These are phyloP conservation scores for Coreius guichenoti DNA, from an alignment of 2,797 vertebrate genomes.

Conservation along the genomic window DNA sequence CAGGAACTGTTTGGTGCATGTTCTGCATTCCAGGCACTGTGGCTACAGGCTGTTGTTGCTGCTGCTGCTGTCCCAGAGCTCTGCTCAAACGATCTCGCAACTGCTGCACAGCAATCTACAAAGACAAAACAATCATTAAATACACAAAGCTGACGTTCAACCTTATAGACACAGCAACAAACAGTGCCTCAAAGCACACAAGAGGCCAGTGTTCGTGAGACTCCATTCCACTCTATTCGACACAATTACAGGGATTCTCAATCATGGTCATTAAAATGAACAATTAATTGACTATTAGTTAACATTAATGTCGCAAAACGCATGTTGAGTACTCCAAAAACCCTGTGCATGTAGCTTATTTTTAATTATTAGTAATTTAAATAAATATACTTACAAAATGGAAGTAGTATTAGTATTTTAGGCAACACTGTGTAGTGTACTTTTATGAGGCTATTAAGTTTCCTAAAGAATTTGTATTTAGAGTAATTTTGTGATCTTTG, in stretches of 20 bases:
- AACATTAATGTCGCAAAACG: too few species aligned
- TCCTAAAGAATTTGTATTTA: too few species aligned
- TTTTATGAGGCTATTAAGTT: too few species aligned
- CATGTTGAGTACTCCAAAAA: too few species aligned
- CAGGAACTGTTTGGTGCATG: constrained; percentile 58
- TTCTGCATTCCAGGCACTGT: constrained; percentile 57
- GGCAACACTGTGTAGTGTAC: too few species aligned
- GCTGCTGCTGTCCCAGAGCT: constrained; percentile 82
- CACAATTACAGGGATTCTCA: not conserved
- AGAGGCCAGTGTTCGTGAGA: not conserved
- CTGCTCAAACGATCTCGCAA: constrained; percentile 87
- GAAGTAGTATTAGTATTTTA: too few species aligned
- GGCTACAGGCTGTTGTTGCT: constrained; percentile 57
- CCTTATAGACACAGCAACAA: not conserved
- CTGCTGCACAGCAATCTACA: constrained; percentile 82
- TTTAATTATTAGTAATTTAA: too few species aligned
- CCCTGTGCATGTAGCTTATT: too few species aligned
- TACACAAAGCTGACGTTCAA: not conserved
- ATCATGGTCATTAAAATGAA: not conserved
- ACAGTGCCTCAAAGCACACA: not conserved
- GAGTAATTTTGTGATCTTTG: too few species aligned
- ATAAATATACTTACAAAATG: too few species aligned
- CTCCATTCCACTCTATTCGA: not conserved
- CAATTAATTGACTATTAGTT: not conserved
- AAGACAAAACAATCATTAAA: not conserved